phyloP scores from a whole-genome alignment of 1,140 invertebrate species.

The Gryllus bimaculatus region DNA sequence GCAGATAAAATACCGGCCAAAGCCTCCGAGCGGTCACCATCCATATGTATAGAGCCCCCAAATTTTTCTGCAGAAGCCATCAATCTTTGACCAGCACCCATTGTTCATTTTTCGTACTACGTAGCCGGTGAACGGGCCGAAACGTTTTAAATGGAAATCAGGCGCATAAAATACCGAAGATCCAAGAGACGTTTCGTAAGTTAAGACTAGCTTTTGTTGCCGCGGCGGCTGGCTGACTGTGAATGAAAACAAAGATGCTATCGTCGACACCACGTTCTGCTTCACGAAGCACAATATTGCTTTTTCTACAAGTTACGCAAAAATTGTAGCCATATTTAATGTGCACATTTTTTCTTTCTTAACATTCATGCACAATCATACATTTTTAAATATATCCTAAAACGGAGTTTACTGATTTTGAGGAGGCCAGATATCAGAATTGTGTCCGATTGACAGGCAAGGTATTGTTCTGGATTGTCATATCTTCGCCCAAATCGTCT shows the following conservation, averaged over 20 bases:
- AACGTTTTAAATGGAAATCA: slow-evolving; percentile 5
- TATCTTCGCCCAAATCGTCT: no score
- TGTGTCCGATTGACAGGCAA: no score
- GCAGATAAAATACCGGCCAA: background rate
- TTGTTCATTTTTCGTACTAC: background rate
- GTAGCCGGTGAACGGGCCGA: background rate
- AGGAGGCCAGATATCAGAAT: no score
- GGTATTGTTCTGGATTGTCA: no score
- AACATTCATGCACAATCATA: no score
- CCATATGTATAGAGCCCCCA: background rate
- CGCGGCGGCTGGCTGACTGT: background rate
- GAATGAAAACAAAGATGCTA: background rate
- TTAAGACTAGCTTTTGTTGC: background rate
- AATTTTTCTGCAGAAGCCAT: background rate
- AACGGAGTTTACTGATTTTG: no score
- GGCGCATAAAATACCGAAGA: background rate
- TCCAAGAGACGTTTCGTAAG: background rate
- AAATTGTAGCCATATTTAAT: background rate
- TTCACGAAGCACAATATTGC: background rate
- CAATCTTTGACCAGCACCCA: background rate
- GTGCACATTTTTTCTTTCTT: no score
- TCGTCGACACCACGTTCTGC: background rate
- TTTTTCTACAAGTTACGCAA: background rate
- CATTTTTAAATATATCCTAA: no score
- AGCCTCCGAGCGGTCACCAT: background rate